Conservation (phyloP, 2,113 vertebrate genomes). For the Myrmecobius fasciatus region DNA sequence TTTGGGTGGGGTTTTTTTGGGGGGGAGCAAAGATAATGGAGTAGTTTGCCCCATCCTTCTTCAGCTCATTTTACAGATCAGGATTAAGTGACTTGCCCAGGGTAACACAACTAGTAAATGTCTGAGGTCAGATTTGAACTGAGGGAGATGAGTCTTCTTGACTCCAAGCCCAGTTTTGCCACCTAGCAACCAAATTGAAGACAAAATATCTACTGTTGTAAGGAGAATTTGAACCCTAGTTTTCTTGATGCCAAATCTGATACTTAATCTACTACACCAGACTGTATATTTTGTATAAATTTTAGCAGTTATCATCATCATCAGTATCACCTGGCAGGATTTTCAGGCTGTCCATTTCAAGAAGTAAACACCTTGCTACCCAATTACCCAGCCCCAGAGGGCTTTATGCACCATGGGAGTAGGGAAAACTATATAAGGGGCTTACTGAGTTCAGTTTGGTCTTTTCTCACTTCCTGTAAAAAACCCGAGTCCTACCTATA, state of each 20-base stretch:
- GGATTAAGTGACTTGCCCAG: background rate
- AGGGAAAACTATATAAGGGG: background rate
- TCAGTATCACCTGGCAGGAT: background rate
- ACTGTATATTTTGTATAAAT: background rate
- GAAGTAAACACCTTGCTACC: background rate
- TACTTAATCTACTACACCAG: background rate
- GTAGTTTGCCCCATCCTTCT: background rate
- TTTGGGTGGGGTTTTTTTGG: background rate
- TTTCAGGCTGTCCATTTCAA: background rate
- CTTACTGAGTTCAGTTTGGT: constrained; percentile 42
- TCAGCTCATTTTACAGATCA: background rate
- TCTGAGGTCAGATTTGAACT: background rate
- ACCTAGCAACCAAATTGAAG: background rate
- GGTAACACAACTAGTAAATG: background rate
- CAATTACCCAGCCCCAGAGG: background rate
- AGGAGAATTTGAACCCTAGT: background rate
- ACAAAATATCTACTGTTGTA: background rate
- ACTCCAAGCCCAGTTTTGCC: background rate
- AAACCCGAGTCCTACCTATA: constrained; percentile 13
- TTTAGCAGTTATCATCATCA: background rate
- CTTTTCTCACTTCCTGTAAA: constrained; percentile 15
- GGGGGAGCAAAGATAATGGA: background rate
- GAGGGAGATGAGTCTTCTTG: background rate
- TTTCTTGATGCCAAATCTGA: background rate
- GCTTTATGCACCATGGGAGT: background rate